A percentile compares a stretch with the other conserved stretches of the same genome.
These are phyloP conservation scores for Caenorhabditis brenneri DNA, from an alignment of 1,140 invertebrate species.

Conservation along the genomic window DNA sequence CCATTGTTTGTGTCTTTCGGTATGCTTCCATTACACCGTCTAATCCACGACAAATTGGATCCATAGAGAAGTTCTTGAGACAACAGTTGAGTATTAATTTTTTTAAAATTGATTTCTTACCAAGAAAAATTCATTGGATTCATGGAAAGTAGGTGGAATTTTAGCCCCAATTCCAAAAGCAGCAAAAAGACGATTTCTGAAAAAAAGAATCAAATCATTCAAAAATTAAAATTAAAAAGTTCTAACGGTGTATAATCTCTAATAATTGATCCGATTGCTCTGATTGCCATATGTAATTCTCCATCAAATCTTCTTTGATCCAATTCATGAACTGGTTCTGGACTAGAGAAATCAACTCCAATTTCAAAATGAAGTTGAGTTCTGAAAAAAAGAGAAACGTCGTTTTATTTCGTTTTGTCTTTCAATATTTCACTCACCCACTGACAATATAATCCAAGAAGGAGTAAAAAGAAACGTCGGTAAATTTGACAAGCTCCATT, in stretches of 20 bases:
- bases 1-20: constrained; percentile 37
- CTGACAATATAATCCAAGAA: constrained; percentile 52
- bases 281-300: constrained; percentile 47
- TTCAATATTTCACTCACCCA: constrained; percentile 6
- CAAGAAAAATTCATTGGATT: constrained; percentile 46
- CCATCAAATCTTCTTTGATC: constrained; percentile 41
- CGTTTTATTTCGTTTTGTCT: neutral
- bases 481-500: constrained; percentile 49
- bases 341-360: constrained; percentile 29
- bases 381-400: too few species aligned
- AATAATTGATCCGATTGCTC: constrained; percentile 42
- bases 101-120: neutral
- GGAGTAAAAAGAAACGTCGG: constrained; percentile 48
- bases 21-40: constrained; percentile 50
- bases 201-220: neutral
- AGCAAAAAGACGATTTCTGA: constrained; percentile 49
- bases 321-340: constrained; percentile 3
- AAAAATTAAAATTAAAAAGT: neutral
- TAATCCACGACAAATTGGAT: constrained; percentile 49
- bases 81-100: neutral
- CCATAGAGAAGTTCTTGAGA: constrained; percentile 45
- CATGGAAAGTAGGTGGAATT: constrained; percentile 45
- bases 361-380: constrained; percentile 51
- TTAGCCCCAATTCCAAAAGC: constrained; percentile 49
- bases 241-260: constrained; percentile 52